Base-by-base conservation (phyloP, 2,888 invertebrate genomes). In the Lochmaea crataegi region DNA sequence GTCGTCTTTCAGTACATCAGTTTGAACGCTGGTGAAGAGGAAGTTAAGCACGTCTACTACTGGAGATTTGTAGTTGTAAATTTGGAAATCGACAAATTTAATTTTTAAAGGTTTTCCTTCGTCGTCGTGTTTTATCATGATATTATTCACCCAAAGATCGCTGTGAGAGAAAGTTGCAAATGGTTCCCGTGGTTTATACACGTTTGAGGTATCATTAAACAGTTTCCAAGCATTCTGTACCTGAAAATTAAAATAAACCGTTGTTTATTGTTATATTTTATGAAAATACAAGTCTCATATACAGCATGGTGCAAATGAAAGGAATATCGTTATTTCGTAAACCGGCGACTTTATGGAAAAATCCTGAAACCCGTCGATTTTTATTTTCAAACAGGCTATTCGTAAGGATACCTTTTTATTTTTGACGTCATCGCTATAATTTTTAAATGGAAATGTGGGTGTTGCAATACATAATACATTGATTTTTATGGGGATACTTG, bases 111-210 rank as follows among this genome's bases (percentile, higher is more conserved):
- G 76, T 26, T 75, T 75, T 38, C 77, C 32, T 32, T 5, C 69
- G 11, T 74, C 76, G 58, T 73, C 66, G 22, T 86, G 86, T 78
- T 87, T 87, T 18, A 90, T 82, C 86, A 91, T 86, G 4, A 89
- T 84, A 76, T 91, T 91, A 79, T 90, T 91, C 11, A 88, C 87
- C 74, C 74, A 74, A 32, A 67, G 45, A 32, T 74, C 74, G n/a
- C 67, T 84, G 75, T 91, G 91, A 2, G 86, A 85, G 14, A 90
- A 84, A 0, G 90, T 88, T 0, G 87, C 87, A 84, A 88, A 91
- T 0, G 88, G 87, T 56, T 88, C 88, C 14, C 65, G 60, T 26
- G 64, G 45, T 38, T 58, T 12, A n/a, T 58, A 58, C 10, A 6
- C 14, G 5, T 32, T 14, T 32, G 26, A 9, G 7, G 2, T 12